These are phyloP conservation scores for Peromyscus maniculatus DNA, from an alignment of 2,113 vertebrate species.

Conservation along the genomic window DNA sequence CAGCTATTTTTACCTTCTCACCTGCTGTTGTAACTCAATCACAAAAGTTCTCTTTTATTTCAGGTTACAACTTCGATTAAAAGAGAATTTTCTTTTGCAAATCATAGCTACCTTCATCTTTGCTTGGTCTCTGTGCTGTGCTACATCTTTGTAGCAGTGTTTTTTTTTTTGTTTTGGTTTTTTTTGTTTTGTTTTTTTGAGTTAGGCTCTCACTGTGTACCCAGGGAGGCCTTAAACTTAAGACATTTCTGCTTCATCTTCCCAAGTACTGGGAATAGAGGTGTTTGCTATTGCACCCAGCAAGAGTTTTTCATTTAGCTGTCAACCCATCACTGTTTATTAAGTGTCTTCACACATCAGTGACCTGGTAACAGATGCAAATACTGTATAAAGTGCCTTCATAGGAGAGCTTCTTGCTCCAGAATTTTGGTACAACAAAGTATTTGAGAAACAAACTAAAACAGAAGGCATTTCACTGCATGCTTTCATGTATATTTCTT, in stretches of 20 bases:
- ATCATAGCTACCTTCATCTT: neutral
- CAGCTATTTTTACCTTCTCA: neutral
- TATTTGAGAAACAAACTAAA: neutral
- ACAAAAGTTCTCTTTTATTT: neutral
- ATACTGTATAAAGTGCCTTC: neutral
- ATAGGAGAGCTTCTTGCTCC: neutral
- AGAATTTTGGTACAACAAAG: neutral
- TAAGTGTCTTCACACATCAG: neutral
- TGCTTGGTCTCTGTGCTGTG: neutral
- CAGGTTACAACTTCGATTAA: neutral
- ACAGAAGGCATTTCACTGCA: neutral
- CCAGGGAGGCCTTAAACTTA: neutral
- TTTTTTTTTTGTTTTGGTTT: neutral
- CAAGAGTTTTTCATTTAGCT: neutral
- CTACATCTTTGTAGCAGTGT: neutral
- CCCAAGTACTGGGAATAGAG: neutral
- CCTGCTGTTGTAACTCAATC: slow-evolving; percentile 15
- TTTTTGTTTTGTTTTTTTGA: neutral
- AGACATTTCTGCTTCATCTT: neutral
- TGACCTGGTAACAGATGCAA: neutral
- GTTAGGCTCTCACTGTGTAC: neutral
- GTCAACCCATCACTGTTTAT: neutral
- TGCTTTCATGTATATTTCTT: slow-evolving; percentile 1
- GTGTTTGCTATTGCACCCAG: neutral
- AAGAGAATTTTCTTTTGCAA: neutral